Conservation (phyloP, 2,797 vertebrate species). For the Salarias fasciatus region DNA sequence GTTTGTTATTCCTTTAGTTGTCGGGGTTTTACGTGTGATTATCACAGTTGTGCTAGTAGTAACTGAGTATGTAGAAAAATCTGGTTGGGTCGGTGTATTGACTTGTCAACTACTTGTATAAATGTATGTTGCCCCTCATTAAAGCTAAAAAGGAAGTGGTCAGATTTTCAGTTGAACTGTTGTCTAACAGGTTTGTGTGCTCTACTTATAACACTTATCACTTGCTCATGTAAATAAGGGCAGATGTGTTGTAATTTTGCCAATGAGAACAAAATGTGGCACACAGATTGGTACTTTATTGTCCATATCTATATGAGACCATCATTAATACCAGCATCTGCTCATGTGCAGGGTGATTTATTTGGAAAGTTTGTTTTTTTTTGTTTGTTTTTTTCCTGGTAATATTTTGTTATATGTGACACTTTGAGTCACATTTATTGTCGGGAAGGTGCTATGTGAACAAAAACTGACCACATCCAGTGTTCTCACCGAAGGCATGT, state of each 20-base stretch:
- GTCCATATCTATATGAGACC: not conserved
- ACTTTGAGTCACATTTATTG: too few relatives aligned
- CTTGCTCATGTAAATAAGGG: too few relatives aligned
- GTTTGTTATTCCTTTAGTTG: conserved; percentile 12
- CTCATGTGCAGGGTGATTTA: not conserved
- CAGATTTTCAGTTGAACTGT: conserved; percentile 6
- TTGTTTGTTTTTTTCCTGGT: too few relatives aligned
- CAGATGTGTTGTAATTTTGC: too few relatives aligned
- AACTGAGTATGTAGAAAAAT: not conserved
- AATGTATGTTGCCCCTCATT: conserved; percentile 1
- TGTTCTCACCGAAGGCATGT: not conserved
- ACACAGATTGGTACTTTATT: too few relatives aligned
- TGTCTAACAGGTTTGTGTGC: not conserved
- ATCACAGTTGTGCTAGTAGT: not conserved
- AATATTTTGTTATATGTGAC: too few relatives aligned
- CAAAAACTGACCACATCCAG: too few relatives aligned
- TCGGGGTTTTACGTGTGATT: not conserved
- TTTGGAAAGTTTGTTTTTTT: too few relatives aligned
- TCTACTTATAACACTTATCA: not conserved
- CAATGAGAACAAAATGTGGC: too few relatives aligned
- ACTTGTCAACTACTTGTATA: conserved; percentile 6
- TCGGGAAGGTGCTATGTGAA: too few relatives aligned
- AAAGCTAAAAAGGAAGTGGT: conserved; percentile 11
- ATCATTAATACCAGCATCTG: not conserved
- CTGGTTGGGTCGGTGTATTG: not conserved